Conservation (phyloP, 2,797 vertebrate genomes). For the Sebastes nivosus region DNA sequence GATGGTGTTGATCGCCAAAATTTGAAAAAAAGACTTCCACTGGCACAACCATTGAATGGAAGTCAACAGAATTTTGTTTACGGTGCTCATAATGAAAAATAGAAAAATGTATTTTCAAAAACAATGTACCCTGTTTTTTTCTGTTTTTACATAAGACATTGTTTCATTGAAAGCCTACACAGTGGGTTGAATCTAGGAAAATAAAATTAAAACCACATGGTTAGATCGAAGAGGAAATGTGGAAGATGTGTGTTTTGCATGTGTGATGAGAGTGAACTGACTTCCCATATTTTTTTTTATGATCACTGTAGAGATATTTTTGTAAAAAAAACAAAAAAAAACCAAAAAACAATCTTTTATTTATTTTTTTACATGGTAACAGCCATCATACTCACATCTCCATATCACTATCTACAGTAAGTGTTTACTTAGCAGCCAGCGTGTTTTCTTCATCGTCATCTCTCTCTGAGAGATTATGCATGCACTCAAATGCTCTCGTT, state of each 20-base stretch:
- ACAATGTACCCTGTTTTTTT: not conserved
- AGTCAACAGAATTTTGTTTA: not conserved
- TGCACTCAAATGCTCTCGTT: constrained; percentile 60
- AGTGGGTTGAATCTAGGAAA: not conserved
- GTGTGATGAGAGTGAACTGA: not conserved
- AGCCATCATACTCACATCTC: not conserved
- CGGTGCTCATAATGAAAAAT: not conserved
- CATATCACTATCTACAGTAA: not conserved
- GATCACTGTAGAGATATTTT: not conserved
- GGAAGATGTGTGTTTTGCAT: not conserved
- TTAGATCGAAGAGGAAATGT: not conserved
- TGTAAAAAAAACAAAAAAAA: not conserved
- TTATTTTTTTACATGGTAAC: not conserved
- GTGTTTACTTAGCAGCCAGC: constrained; percentile 22
- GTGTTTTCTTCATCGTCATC: constrained; percentile 58
- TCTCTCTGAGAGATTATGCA: constrained; percentile 52
- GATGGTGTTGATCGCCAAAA: not conserved
- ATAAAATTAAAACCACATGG: not conserved
- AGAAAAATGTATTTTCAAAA: not conserved
- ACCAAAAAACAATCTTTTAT: too few relatives aligned
- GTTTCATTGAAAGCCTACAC: not conserved
- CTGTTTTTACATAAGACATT: not conserved
- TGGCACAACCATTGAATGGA: not conserved
- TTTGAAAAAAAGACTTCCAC: not conserved
- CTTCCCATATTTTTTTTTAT: not conserved